Evolutionary conservation across 2,888 invertebrate species (phyloP).

Genomic region (Heliconius hortense): DNA sequence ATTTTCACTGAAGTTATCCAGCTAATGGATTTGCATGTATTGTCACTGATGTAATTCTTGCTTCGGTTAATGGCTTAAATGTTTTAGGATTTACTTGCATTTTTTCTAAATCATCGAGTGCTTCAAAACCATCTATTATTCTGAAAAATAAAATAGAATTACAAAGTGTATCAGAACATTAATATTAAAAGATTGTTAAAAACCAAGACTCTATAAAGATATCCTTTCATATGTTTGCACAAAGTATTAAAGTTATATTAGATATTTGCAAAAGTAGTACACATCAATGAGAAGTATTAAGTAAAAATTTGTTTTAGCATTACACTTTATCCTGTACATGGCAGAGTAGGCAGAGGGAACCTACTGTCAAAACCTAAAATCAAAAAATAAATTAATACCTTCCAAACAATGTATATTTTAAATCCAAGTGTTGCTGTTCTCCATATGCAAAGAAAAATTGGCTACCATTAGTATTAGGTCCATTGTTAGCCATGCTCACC

Average conservation of each 20-base stretch:
- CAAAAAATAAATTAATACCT: slow-evolving; percentile 82
- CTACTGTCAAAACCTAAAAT: no score
- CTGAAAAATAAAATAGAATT: slow-evolving; percentile 76
- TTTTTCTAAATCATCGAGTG: slow-evolving; percentile 97
- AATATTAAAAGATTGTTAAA: not conserved
- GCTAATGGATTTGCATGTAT: slow-evolving; percentile 99
- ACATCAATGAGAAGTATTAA: no score
- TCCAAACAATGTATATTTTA: slow-evolving; percentile 98
- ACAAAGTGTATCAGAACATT: not conserved
- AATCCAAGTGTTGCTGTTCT: slow-evolving; percentile 96
- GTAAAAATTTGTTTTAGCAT: no score
- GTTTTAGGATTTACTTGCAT: slow-evolving; percentile 96
- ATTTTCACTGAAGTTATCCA: slow-evolving; percentile 66
- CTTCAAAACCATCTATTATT: slow-evolving; percentile 98
- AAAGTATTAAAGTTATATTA: not conserved
- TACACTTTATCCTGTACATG: no score
- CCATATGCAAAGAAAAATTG: slow-evolving; percentile 98
- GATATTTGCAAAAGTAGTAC: no score
- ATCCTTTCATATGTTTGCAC: not conserved
- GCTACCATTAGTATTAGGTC: slow-evolving; percentile 98
- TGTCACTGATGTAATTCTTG: slow-evolving; percentile 92
- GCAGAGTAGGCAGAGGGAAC: no score
- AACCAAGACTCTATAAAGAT: not conserved
- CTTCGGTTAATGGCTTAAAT: slow-evolving; percentile 92
- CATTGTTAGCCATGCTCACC: slow-evolving; percentile 99